Conservation (phyloP, 2,113 vertebrate genomes). For the Artemisiospiza belli region DNA sequence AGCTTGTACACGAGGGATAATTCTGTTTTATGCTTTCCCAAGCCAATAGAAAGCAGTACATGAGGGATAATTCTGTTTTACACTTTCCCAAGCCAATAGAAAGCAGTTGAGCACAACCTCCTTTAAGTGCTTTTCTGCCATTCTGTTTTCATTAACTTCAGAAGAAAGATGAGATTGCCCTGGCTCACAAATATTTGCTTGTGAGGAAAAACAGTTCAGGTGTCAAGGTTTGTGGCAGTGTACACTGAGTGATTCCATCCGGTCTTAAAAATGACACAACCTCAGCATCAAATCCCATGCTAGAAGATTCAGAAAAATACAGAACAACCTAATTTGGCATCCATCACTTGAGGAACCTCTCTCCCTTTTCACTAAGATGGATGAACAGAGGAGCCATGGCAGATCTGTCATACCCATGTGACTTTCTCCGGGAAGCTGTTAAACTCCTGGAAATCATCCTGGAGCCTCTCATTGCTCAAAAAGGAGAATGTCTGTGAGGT, state of each 20-base stretch:
- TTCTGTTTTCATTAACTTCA: not conserved
- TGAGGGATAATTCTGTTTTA: no score
- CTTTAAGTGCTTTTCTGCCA: not conserved
- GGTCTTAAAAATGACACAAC: slow-evolving; percentile 16
- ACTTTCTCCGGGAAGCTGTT: not conserved
- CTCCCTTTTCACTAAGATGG: not conserved
- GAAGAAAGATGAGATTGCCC: not conserved
- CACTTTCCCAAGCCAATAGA: no score
- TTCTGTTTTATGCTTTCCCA: no score
- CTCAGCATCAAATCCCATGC: not conserved
- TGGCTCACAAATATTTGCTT: not conserved
- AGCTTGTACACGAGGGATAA: not conserved
- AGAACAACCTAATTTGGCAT: not conserved
- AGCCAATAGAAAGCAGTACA: no score
- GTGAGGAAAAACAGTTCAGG: not conserved
- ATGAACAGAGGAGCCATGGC: not conserved
- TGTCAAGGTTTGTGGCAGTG: slow-evolving; percentile 22
- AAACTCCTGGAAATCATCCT: not conserved
- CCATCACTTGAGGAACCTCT: not conserved
- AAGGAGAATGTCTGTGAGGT: not conserved
- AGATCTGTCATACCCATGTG: not conserved
- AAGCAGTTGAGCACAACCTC: not conserved
- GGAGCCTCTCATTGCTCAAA: not conserved
- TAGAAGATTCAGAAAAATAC: not conserved
- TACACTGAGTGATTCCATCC: not conserved